Conservation (phyloP, 2,888 invertebrate species). For the Pilophorus perplexus region DNA sequence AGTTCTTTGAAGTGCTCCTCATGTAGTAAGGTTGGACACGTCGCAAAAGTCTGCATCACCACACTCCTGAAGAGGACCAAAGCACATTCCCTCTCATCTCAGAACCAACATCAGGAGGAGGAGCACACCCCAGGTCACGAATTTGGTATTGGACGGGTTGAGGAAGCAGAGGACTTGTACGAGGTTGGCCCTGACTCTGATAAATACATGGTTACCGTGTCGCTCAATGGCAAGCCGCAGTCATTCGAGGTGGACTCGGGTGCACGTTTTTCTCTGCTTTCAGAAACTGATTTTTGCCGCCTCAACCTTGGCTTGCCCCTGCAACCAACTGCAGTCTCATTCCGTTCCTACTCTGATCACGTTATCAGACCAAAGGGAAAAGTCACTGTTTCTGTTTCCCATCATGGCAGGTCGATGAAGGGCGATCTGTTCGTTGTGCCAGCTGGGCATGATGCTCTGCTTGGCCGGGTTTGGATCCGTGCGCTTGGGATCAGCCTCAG, state of each 20-base stretch:
- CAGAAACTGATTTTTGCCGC: slow-evolving; percentile 19
- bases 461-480: slow-evolving; percentile 35
- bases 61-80: slow-evolving; percentile 25
- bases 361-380: slow-evolving; percentile 31
- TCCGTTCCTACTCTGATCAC: slow-evolving; percentile 20
- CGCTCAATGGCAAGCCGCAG: slow-evolving; percentile 31
- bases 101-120: slow-evolving; percentile 16
- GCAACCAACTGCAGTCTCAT: slow-evolving; percentile 26
- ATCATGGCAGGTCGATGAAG: slow-evolving; percentile 8
- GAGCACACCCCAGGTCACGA: background rate
- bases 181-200: slow-evolving; percentile 24
- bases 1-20: slow-evolving; percentile 12
- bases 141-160: slow-evolving; percentile 16
- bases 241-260: slow-evolving; percentile 33
- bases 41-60: slow-evolving; percentile 32
- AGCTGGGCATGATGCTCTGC: slow-evolving; percentile 16
- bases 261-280: slow-evolving; percentile 28
- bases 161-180: slow-evolving; percentile 3
- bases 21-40: slow-evolving; percentile 35
- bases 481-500: slow-evolving; percentile 20
- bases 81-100: slow-evolving; percentile 10
- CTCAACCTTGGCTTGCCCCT: slow-evolving; percentile 30
- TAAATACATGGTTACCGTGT: slow-evolving; percentile 28
- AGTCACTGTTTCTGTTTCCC: slow-evolving; percentile 26
- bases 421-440: slow-evolving; percentile 24